Base-by-base conservation (phyloP, 2,797 vertebrate genomes). In the Numenius phaeopus region DNA sequence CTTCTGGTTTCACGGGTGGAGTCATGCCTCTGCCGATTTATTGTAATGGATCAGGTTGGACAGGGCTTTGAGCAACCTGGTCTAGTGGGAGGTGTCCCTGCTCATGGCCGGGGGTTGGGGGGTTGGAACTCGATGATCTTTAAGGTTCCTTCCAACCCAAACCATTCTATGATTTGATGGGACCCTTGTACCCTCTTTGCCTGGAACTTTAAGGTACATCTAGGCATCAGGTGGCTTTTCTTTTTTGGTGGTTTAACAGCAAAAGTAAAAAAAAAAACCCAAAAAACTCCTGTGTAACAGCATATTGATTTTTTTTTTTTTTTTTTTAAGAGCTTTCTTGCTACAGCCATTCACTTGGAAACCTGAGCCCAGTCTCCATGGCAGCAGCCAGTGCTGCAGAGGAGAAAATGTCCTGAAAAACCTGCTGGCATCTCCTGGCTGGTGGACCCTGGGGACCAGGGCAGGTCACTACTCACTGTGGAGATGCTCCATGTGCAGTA, bases 1-100 rank as follows among this genome's bases (percentile, higher is more conserved):
- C 5, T 27, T 72, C 27, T 46, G 49, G 2, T 52, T 52, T 75
- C 22, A 37, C 17, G 19, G 10, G 29, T 5, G 37, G 20, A 72
- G 83, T 0, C 0, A 29, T 79, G 52, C 17, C 57, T 52, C 62
- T 1, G 1, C 13, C 1, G 0, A 14, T 42, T 67, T 52, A 39
- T 75, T 73, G 44, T 26, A 27, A 24, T 27, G 21, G 30, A n/a
- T 54, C 52, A 30, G 52, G 29, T 11, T 54, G 52, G 52, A 30
- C 4, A 29, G 29, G 52, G 29, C 29, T 30, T 30, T 54, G 52
- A 54, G 52, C 52, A 54, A 30, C 29, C 29, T 54, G 52, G 52
- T 30, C 17, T 54, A 17, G 52, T 18, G 52, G 17, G 29, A 54
- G 29, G 52, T 54, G 52, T 54, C 52, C 17, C 52, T 54, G 52